These are phyloP conservation scores for Talpa occidentalis DNA, from an alignment of 2,113 vertebrate genomes.

Conservation along the genomic window DNA sequence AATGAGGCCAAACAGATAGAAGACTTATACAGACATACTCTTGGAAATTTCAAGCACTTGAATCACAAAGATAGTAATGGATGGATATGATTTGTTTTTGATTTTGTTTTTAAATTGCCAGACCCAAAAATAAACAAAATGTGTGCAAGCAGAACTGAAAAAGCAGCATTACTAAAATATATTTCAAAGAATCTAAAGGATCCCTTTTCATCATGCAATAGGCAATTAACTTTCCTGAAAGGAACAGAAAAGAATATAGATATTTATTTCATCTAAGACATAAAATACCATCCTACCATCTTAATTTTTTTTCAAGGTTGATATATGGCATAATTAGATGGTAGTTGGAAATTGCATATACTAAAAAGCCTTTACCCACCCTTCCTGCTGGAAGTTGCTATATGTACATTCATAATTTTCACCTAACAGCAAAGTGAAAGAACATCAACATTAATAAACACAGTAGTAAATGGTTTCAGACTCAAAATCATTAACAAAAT, in stretches of 20 bases:
- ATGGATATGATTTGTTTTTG: constrained; percentile 87
- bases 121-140: constrained; percentile 90
- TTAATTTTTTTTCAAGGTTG: constrained; percentile 74
- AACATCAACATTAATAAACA: constrained; percentile 75
- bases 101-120: constrained; percentile 89
- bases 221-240: constrained; percentile 61
- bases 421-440: constrained; percentile 67
- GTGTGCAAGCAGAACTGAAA: constrained; percentile 85
- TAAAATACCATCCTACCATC: constrained; percentile 56
- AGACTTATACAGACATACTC: constrained; percentile 89
- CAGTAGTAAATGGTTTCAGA: constrained; percentile 78
- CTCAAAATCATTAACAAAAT: constrained; percentile 81
- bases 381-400: constrained; percentile 64
- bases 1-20: constrained; percentile 91
- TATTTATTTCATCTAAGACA: constrained; percentile 64
- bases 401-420: constrained; percentile 39
- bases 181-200: constrained; percentile 67
- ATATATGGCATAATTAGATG: constrained; percentile 70
- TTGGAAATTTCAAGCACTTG: constrained; percentile 89
- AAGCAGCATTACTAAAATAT: constrained; percentile 80
- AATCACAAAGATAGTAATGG: constrained; percentile 91
- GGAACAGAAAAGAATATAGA: constrained; percentile 62
- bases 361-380: constrained; percentile 21
- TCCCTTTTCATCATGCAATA: constrained; percentile 74
- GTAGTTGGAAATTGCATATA: constrained; percentile 61